These are phyloP conservation scores for Lasiurus cinereus DNA, from an alignment of 2,113 vertebrate genomes.

Conservation along the genomic window DNA sequence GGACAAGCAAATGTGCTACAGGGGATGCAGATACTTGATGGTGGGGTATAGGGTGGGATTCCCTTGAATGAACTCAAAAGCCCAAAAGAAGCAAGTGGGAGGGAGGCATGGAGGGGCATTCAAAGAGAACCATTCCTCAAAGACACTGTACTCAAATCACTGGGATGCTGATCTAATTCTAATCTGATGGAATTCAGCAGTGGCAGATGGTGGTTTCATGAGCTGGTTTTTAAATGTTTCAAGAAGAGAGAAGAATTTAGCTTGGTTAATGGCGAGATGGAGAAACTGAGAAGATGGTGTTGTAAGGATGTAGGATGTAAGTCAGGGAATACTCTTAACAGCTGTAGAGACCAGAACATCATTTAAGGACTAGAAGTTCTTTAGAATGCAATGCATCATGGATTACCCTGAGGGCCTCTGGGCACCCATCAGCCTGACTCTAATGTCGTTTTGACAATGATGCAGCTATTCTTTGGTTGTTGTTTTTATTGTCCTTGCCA, in stretches of 20 bases:
- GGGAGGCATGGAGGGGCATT: not conserved
- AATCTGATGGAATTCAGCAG: not conserved
- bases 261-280: not conserved
- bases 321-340: not conserved
- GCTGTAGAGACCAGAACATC: not conserved
- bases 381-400: not conserved
- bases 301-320: not conserved
- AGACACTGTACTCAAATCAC: not conserved
- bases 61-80: not conserved
- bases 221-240: not conserved
- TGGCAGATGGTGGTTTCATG: not conserved
- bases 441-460: not conserved
- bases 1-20: not conserved
- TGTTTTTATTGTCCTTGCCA: not conserved
- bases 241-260: conserved; percentile 5
- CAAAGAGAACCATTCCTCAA: not conserved
- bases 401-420: not conserved
- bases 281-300: not conserved
- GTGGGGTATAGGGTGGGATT: not conserved
- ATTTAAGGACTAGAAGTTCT: not conserved
- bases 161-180: conserved; percentile 11
- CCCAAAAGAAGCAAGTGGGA: not conserved
- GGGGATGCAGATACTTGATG: not conserved
- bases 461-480: not conserved
- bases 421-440: not conserved